These are phyloP conservation scores for Tiaroga cobitis DNA, from an alignment of 2,797 vertebrate genomes.

Conservation along the genomic window DNA sequence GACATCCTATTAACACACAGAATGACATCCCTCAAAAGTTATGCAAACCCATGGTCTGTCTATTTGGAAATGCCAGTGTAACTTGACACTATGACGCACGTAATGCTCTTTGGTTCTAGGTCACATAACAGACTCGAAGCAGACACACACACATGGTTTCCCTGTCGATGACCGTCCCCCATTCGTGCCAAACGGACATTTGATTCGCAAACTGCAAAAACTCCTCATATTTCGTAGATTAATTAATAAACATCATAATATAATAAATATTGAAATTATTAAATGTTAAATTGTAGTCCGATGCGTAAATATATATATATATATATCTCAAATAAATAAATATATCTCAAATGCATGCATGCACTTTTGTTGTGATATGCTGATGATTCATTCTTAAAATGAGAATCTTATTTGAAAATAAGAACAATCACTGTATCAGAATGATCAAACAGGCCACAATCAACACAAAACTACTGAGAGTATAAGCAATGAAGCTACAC, in stretches of 20 bases:
- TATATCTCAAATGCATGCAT: not conserved
- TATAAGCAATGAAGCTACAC: not conserved
- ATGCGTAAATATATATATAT: not conserved
- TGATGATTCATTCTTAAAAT: not conserved
- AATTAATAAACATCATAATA: slow-evolving; percentile 2
- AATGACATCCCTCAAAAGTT: slow-evolving; percentile 2
- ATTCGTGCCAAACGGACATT: not conserved
- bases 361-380: not conserved
- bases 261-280: not conserved
- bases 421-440: not conserved
- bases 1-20: not conserved
- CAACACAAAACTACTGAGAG: not conserved
- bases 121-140: slow-evolving; percentile 23
- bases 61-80: slow-evolving; percentile 32
- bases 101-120: slow-evolving; percentile 11
- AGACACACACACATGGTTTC: slow-evolving; percentile 26
- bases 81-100: slow-evolving; percentile 28
- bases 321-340: not conserved
- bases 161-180: not conserved
- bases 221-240: not conserved
- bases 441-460: not conserved
- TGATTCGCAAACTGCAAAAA: not conserved
- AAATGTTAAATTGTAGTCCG: not conserved
- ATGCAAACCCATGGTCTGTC: not conserved
- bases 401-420: not conserved